A percentile compares a stretch with the other conserved stretches of the same genome.
phyloP scores from a whole-genome alignment of 35 echinoderm and acorn worm genomes.

The Eucidaris tribuloides region DNA sequence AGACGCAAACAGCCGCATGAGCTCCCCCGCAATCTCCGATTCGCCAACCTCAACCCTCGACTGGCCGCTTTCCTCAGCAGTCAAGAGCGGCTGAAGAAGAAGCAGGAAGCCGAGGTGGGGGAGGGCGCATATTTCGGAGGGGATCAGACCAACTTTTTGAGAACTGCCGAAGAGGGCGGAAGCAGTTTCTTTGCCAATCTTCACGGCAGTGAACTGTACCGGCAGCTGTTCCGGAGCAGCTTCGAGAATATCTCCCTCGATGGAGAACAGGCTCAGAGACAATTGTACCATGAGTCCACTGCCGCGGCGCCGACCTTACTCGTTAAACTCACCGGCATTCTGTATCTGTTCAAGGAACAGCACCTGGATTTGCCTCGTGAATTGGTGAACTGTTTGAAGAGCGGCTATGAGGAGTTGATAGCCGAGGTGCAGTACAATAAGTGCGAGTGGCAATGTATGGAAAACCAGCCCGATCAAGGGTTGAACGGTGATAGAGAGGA shows the following conservation, averaged over 20 bases:
- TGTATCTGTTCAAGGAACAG: constrained; percentile 83
- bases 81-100: constrained; percentile 79
- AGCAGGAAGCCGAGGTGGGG: constrained; percentile 39
- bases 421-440: constrained; percentile 65
- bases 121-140: constrained; percentile 28
- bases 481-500: constrained; percentile 38
- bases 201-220: constrained; percentile 41
- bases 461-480: constrained; percentile 60
- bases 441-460: constrained; percentile 90
- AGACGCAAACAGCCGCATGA: constrained; percentile 69
- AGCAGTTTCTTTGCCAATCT: constrained; percentile 51
- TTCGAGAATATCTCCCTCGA: constrained; percentile 59
- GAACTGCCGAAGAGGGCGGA: constrained; percentile 34
- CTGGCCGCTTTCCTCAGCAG: constrained; percentile 87
- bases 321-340: constrained; percentile 65
- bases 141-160: neutral
- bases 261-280: constrained; percentile 87
- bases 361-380: constrained; percentile 89
- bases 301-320: constrained; percentile 72
- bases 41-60: constrained; percentile 88
- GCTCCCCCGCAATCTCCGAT: constrained; percentile 78
- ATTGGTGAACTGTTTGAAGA: constrained; percentile 65
- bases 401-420: constrained; percentile 55
- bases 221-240: constrained; percentile 45
- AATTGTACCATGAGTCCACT: constrained; percentile 75